Conservation (phyloP, 2,113 vertebrate species). For the Potamarius usumacintae region DNA sequence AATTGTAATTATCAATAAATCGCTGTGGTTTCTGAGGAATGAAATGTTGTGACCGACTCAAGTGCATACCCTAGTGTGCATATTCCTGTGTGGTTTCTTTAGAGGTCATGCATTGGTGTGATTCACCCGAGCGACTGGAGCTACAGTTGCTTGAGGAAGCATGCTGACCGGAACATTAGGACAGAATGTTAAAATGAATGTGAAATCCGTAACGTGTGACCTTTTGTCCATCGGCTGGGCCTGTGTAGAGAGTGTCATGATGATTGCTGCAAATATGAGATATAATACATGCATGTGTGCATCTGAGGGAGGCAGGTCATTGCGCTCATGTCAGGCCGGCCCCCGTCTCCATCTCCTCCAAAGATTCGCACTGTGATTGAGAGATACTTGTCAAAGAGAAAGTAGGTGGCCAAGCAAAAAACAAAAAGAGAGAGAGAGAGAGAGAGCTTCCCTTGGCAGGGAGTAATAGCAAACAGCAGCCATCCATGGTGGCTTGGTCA, state of each 20-base stretch:
- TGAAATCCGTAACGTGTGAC: neutral
- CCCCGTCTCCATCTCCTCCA: neutral
- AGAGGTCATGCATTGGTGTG: conserved; percentile 11
- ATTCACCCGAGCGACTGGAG: neutral
- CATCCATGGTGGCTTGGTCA: conserved; percentile 59
- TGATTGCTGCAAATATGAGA: neutral
- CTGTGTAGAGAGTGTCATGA: neutral
- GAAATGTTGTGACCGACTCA: neutral
- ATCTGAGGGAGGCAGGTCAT: neutral
- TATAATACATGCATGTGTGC: neutral
- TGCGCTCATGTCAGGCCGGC: neutral
- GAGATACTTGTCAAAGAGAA: conserved; percentile 10
- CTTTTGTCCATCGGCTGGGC: neutral
- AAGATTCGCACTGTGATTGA: neutral
- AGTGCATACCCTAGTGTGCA: neutral
- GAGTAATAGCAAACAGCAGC: conserved; percentile 58
- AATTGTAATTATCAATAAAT: too few relatives aligned
- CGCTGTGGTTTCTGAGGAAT: too few relatives aligned
- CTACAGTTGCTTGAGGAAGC: neutral
- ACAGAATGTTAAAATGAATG: conserved; percentile 2
- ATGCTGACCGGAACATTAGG: neutral
- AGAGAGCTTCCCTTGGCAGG: conserved; percentile 50
- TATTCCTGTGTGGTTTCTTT: neutral
- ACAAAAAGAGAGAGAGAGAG: neutral
- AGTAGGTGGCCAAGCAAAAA: neutral